Evolutionary conservation across 2,113 vertebrate genomes (phyloP).

Genomic region (Cyprinodon brontotheroides): DNA sequence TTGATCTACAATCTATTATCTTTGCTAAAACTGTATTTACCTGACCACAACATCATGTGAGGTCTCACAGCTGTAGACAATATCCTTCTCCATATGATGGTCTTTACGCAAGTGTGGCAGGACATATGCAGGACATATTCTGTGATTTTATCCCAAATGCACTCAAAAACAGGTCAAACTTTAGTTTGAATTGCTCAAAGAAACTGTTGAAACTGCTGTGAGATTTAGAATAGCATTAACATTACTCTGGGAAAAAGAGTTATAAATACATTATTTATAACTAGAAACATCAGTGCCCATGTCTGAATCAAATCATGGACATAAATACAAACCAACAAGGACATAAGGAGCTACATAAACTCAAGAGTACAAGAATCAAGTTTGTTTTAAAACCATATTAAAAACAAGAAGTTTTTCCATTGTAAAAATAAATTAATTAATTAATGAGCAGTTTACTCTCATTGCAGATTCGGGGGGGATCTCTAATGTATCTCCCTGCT

Average conservation of each 20-base stretch:
- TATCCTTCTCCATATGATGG: constrained; percentile 41
- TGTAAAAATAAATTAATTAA: constrained; percentile 69
- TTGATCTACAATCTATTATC: constrained; percentile 56
- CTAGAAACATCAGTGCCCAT: constrained; percentile 60
- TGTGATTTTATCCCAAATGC: constrained; percentile 63
- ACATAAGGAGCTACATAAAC: constrained; percentile 22
- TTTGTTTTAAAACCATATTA: constrained; percentile 41
- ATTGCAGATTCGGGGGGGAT: constrained; percentile 78
- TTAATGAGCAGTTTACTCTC: constrained; percentile 65
- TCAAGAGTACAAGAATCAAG: constrained; percentile 17
- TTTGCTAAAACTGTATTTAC: constrained; percentile 46
- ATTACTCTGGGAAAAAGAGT: constrained; percentile 34
- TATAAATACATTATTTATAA: constrained; percentile 37
- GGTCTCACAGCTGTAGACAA: constrained; percentile 71
- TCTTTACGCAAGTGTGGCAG: constrained; percentile 54
- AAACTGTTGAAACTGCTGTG: constrained; percentile 60
- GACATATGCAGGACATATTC: constrained; percentile 66
- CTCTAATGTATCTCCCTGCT: constrained; percentile 80
- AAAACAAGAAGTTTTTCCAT: constrained; percentile 52
- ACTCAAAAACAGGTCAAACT: constrained; percentile 59
- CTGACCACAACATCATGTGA: constrained; percentile 66
- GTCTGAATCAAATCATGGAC: constrained; percentile 40
- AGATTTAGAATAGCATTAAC: constrained; percentile 51
- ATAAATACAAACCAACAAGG: constrained; percentile 22
- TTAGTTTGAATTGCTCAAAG: constrained; percentile 57